These are phyloP conservation scores for Anolis carolinensis DNA, from an alignment of 2,113 vertebrate genomes.

Conservation along the genomic window DNA sequence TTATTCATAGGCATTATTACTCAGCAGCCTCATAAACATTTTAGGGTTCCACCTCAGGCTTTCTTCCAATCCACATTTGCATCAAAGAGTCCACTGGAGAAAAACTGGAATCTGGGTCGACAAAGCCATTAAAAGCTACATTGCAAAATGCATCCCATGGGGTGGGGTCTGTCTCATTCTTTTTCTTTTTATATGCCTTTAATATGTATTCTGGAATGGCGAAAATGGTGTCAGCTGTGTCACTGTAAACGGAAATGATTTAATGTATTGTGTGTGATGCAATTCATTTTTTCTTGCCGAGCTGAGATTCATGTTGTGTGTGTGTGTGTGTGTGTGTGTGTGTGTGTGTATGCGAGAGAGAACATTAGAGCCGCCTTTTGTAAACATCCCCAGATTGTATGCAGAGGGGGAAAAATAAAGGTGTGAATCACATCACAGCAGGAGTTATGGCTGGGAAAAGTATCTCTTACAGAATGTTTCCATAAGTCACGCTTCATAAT, in stretches of 20 bases:
- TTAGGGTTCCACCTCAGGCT: constrained; percentile 12
- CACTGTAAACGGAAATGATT: constrained; percentile 64
- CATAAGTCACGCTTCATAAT: constrained; percentile 68
- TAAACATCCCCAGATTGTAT: constrained; percentile 79
- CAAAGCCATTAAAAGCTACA: constrained; percentile 1
- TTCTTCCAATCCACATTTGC: constrained; percentile 5
- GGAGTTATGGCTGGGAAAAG: constrained; percentile 68
- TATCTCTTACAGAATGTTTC: constrained; percentile 74
- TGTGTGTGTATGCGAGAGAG: constrained; percentile 32
- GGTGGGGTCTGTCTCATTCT: background rate
- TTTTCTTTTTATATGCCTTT: constrained; percentile 33
- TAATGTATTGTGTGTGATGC: constrained; percentile 66
- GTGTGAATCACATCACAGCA: constrained; percentile 74
- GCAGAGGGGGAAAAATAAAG: constrained; percentile 73
- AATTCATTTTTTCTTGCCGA: constrained; percentile 67
- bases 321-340: background rate
- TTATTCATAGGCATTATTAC: constrained; percentile 21
- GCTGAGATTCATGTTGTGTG: constrained; percentile 71
- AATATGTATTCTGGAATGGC: constrained; percentile 33
- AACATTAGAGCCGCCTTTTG: constrained; percentile 73
- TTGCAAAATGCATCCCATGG: constrained; percentile 24
- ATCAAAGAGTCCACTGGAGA: background rate
- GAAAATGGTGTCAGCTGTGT: constrained; percentile 66
- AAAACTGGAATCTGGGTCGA: background rate
- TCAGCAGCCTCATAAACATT: constrained; percentile 30